Conservation (phyloP, 2,888 invertebrate species). For the Tridacna crocea region DNA sequence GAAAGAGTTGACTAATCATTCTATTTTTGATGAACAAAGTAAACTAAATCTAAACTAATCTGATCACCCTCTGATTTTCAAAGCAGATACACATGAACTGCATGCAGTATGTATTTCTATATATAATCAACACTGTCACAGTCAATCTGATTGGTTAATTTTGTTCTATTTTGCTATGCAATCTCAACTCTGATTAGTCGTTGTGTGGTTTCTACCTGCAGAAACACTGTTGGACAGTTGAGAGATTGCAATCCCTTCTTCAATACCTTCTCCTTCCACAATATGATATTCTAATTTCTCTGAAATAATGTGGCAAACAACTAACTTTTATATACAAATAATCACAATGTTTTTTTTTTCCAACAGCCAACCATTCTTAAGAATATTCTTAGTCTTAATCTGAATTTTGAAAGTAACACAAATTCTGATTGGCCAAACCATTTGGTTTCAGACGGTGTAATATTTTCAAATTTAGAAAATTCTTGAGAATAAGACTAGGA, state of each 20-base stretch:
- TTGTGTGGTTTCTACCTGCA: conserved; percentile 42
- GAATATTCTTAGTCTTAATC: too few species aligned
- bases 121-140: conserved; percentile 8
- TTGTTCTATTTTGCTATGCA: conserved; percentile 14
- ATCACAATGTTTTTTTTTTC: too few species aligned
- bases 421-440: too few species aligned
- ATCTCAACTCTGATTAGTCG: conserved; percentile 31
- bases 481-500: too few species aligned
- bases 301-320: conserved; percentile 32
- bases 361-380: too few species aligned
- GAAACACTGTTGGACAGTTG: conserved; percentile 45
- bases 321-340: neutral
- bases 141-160: conserved; percentile 29
- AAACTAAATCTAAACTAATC: neutral
- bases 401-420: too few species aligned
- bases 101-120: neutral
- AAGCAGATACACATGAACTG: neutral
- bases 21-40: too few species aligned
- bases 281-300: conserved; percentile 55
- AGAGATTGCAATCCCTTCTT: conserved; percentile 56
- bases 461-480: too few species aligned
- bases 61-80: neutral
- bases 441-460: too few species aligned
- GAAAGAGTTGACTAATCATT: too few species aligned
- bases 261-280: conserved; percentile 53